These are phyloP conservation scores for Rhizoglyphus robini DNA, from an alignment of 1,140 invertebrate genomes.

Conservation along the genomic window DNA sequence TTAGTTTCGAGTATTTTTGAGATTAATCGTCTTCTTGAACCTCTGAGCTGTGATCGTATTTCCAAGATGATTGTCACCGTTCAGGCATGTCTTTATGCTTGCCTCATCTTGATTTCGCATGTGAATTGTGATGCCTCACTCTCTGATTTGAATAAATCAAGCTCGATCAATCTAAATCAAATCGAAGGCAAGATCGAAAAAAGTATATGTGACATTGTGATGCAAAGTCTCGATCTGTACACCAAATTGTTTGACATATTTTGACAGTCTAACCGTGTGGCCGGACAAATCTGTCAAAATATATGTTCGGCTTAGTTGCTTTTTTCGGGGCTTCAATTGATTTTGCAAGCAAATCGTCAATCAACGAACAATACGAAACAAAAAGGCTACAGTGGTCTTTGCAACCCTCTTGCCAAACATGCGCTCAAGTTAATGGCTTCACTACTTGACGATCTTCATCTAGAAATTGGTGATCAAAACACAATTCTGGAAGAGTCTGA, in stretches of 20 bases:
- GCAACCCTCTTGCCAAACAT: constrained; percentile 59
- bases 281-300: constrained; percentile 78
- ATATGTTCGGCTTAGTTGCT: constrained; percentile 73
- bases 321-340: constrained; percentile 62
- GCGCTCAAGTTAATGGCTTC: constrained; percentile 50
- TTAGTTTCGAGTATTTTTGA: constrained; percentile 65
- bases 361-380: neutral
- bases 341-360: constrained; percentile 32
- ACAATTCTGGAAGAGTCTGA: neutral
- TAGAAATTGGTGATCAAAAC: constrained; percentile 35
- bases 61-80: constrained; percentile 58
- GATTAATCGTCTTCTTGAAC: constrained; percentile 63
- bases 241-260: constrained; percentile 61
- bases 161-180: too few relatives aligned
- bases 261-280: constrained; percentile 65
- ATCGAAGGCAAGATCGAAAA: constrained; percentile 34
- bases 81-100: constrained; percentile 62
- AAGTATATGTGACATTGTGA: constrained; percentile 33
- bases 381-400: constrained; percentile 38
- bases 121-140: constrained; percentile 36
- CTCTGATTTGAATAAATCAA: constrained; percentile 34
- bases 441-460: constrained; percentile 51
- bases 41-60: constrained; percentile 60
- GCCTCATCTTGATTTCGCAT: constrained; percentile 52
- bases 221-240: constrained; percentile 55